phyloP scores from a whole-genome alignment of 1,140 invertebrate genomes.

The Conus betulinus region DNA sequence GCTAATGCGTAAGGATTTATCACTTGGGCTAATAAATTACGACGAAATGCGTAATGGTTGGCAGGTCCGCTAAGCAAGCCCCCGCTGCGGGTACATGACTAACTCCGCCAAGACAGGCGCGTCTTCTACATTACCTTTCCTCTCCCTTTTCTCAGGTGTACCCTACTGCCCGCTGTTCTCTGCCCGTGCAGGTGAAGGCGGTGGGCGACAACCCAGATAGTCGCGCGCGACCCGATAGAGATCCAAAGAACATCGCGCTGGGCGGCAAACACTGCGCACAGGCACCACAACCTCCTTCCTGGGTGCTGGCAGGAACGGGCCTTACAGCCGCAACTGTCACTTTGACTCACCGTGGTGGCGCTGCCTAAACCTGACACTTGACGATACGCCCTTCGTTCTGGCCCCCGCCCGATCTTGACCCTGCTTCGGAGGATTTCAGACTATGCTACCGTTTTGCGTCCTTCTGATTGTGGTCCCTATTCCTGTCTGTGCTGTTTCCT shows the following conservation, averaged over 20 bases:
- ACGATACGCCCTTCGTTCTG: conserved; percentile 19
- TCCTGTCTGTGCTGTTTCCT: no score
- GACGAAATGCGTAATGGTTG: no score
- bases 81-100: no score
- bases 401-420: conserved; percentile 19
- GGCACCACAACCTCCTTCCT: conserved; percentile 35
- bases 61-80: no score
- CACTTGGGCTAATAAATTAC: no score
- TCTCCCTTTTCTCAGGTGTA: no score
- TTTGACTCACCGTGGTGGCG: conserved; percentile 33
- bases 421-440: background rate
- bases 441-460: conserved; percentile 4
- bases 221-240: background rate
- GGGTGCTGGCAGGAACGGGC: conserved; percentile 31
- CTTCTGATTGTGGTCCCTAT: no score
- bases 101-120: no score
- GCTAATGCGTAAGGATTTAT: no score
- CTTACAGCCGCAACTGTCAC: background rate
- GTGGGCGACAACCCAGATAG: conserved; percentile 31
- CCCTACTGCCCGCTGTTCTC: no score
- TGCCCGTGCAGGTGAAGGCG: conserved; percentile 12
- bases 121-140: no score
- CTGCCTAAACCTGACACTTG: conserved; percentile 33
- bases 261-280: conserved; percentile 29
- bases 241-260: conserved; percentile 15